Base-by-base conservation (phyloP, 1,140 invertebrate species). In the Bombus superbus region DNA sequence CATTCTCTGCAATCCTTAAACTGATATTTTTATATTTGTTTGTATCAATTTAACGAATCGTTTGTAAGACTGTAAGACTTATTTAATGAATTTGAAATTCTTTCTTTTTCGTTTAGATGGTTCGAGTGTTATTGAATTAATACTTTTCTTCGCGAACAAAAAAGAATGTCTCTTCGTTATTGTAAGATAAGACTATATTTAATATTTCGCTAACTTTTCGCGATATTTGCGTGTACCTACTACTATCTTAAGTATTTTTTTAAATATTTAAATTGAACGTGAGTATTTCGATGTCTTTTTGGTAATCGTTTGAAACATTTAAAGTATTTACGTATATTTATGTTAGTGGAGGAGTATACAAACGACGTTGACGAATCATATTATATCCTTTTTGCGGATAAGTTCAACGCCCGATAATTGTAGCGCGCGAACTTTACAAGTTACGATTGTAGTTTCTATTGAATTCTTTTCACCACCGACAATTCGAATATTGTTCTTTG, bases 401-500 rank as follows among this genome's bases (percentile, higher is more conserved):
- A 81, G 18, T 72, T 64, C 11, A 75, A 88, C 53, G 28, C 13
- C 11, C n/a, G 66, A 76, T 53, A 80, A 89, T 74, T 83, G 40
- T 85, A 73, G 74, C 62, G 82, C 59, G 83, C 28, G 32, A 64
- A 57, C 80, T 74, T 90, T 71, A 85, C 35, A 88, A 81, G 59
- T 86, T 57, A 86, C 1, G n/a, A 75, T 78, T 59, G 57, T 62
- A 72, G 57, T 71, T 66, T 89, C 18, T 71, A 86, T 68, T 59
- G 32, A 84, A 80, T 62, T 68, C 59, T 62, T 80, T 53, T 47
- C 64, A 90, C 77, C 38, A 89, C 53, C 81, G 62, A 88, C 77
- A 85, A 91, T 89, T 74, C 15, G 86, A 88, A 85, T 53, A 25
- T 75, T 35, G 77, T 91, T 83, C 68, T 93, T 84, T 93, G 91